phyloP scores from a whole-genome alignment of 2,113 vertebrate genomes.

The Hepsetus odoe region DNA sequence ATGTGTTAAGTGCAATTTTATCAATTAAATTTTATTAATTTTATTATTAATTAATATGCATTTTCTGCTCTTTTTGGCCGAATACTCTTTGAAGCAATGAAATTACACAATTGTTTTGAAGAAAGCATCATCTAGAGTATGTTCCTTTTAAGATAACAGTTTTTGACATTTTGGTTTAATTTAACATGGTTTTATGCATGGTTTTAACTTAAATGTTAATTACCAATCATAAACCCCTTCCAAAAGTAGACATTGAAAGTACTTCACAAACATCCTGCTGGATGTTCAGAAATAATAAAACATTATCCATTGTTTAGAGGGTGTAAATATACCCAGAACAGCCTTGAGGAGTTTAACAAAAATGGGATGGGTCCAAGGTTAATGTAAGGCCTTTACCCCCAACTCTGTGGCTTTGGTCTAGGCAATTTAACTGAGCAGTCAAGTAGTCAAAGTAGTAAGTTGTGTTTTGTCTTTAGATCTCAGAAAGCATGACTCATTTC shows the following conservation, averaged over 20 bases:
- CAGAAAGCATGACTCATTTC: not conserved
- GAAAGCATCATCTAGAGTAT: slow-evolving; percentile 23
- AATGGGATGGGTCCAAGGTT: slow-evolving; percentile 5
- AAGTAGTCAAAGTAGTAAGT: not conserved
- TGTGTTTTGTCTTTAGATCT: not conserved
- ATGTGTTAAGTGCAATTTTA: too few relatives aligned
- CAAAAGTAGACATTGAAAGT: not conserved
- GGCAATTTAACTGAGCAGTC: not conserved
- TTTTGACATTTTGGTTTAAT: too few relatives aligned
- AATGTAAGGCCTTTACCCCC: not conserved
- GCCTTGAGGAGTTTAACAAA: slow-evolving; percentile 21
- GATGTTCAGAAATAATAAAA: not conserved
- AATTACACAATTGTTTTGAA: slow-evolving; percentile 65
- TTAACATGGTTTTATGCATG: too few relatives aligned
- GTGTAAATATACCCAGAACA: slow-evolving; percentile 15
- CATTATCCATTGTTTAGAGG: not conserved
- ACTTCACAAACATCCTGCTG: not conserved
- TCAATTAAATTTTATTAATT: too few relatives aligned
- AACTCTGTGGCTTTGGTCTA: not conserved
- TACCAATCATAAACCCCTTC: not conserved
- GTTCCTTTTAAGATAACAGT: slow-evolving; percentile 31
- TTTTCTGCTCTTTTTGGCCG: slow-evolving; percentile 60
- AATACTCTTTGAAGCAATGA: slow-evolving; percentile 65
- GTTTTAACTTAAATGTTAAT: slow-evolving; percentile 6
- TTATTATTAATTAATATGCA: slow-evolving; percentile 49